Evolutionary conservation across 2,113 vertebrate species (phyloP), one percentile per base, ranked within the genome.

Genomic region (Spilogale gracilis): DNA sequence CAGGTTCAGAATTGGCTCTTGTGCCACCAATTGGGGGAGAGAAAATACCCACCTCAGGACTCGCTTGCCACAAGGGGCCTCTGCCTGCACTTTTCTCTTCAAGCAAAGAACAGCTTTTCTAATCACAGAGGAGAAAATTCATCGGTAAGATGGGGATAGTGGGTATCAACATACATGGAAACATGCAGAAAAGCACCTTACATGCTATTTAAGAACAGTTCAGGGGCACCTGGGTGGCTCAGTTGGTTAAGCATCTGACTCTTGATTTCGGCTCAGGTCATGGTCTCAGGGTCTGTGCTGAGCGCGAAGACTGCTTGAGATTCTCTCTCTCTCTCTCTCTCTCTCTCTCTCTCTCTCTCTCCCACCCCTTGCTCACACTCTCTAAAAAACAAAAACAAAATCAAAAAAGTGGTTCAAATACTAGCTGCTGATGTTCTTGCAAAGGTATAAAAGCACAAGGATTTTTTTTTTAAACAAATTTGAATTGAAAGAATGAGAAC

Each of bases 401-500:
- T 63, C 5, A 3, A n/a, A n/a, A n/a, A 67, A 67, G 60, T 50
- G 63, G 71, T 48, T 78, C 30, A 56, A 76, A 78, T 21, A 12
- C 81, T 67, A 89, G 38, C 67, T 58, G 67, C 76, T n/a, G 13
- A 7, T 56, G 27, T n/a, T 54, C 65, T 67, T 38, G 50, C 38
- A 60, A 80, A 80, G 11, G 20, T 50, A 56, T 65, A 56, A 48
- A 96, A 79, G 23, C 56, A 80, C 74, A 79, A 52, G 54, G 60
- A 27, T 73, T 82, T 84, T 96, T 38, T 38, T 38, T 91, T 87
- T 1, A 92, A 92, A 87, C 45, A 48, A 67, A 83, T 69, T 17
- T 94, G 38, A 94, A 87, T 79, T n/a, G 13, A 88, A 65, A 45
- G 25, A 91, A 58, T 78, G 38, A 91, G 56, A 76, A 89, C 78